Base-by-base conservation (phyloP, 2,888 invertebrate genomes). In the Harmothoe impar region DNA sequence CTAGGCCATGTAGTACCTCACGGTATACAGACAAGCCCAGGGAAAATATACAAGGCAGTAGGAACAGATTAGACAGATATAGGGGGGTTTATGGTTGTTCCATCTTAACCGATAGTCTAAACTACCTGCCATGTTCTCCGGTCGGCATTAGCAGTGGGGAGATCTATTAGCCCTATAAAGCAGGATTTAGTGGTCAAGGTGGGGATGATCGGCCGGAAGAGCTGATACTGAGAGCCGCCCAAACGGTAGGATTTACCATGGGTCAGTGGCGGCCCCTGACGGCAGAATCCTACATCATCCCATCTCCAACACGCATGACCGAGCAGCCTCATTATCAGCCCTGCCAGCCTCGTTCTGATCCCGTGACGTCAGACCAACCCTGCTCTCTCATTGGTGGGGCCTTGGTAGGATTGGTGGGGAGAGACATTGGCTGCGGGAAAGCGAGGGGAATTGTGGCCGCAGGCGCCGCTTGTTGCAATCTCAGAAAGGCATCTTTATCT, bases 251-350 rank as follows among this genome's bases (percentile, higher is more conserved):
- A 72, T 72, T 72, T 72, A 72, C 72, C 31, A 84, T 51, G 84
- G 84, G 84, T 84, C 84, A 84, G 43, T 43, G 43, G 43, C 51
- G 84, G 10, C 51, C 51, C 51, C 17, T 35, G 33, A 51, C 43
- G 84, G n/a, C n/a, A 20, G 35, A 84, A 51, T 84, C 84, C 51
- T 84, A 84, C 84, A 84, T 35, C 84, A 51, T 84, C 43, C 84
- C 84, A 84, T 84, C 84, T 84, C 84, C 51, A 84, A 84, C 43
- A 84, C 84, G 84, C 84, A 84, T 84, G 84, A 43, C 84, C 29
- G 43, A 33, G n/a, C 84, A 84, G 84, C 84, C 84, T 84, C 84
- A 84, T 84, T 84, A 84, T 84, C 84, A 84, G 84, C 43, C n/a
- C 25, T 20, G 3, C n/a, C 84, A 84, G 84, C 84, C 84, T 84